Conservation (phyloP, 2,113 vertebrate genomes). For the Phalacrocorax carbo region DNA sequence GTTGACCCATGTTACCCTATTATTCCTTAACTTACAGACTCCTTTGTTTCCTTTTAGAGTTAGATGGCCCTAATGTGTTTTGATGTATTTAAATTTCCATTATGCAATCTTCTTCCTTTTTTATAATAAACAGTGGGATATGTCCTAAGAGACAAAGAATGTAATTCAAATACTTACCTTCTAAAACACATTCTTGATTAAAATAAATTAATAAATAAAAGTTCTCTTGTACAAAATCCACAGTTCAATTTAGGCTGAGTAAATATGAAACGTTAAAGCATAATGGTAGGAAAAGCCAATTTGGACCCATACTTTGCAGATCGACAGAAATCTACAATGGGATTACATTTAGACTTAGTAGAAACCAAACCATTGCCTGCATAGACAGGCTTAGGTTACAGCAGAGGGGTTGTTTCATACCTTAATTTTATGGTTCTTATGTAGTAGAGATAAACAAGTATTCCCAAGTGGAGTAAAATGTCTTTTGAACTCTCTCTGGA, state of each 20-base stretch:
- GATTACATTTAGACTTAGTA: background rate
- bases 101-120: background rate
- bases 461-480: background rate
- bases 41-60: background rate
- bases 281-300: background rate
- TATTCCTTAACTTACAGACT: background rate
- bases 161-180: background rate
- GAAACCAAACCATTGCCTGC: background rate
- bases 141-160: background rate
- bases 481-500: conserved; percentile 27
- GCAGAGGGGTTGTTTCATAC: background rate
- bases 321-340: background rate
- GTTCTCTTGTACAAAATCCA: background rate
- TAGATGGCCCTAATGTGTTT: background rate
- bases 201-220: background rate
- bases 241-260: background rate
- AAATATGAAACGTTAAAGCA: background rate
- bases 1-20: background rate
- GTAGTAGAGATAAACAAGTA: background rate
- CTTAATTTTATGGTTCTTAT: background rate
- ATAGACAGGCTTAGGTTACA: background rate
- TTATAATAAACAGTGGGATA: background rate
- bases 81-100: background rate
- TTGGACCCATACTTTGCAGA: background rate
- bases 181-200: background rate